Evolutionary conservation across 1,140 invertebrate genomes (phyloP).

Genomic region (Homalodisca vitripennis): DNA sequence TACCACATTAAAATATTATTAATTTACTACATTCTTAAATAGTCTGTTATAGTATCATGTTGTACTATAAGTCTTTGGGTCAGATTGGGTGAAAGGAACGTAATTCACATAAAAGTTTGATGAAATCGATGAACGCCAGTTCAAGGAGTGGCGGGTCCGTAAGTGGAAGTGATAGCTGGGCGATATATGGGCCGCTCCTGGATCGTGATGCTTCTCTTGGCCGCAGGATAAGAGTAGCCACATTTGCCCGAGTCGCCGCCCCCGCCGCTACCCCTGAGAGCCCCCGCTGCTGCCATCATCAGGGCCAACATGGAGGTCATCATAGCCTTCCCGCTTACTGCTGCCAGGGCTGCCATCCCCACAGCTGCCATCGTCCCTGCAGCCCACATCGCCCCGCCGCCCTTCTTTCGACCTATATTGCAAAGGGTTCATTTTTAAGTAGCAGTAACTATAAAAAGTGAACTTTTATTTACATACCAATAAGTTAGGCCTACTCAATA

Average conservation of each 20-base stretch:
- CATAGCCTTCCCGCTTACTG: constrained; percentile 76
- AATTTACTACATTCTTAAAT: no score
- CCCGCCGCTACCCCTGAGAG: constrained; percentile 58
- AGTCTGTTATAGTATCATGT: no score
- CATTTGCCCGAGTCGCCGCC: constrained; percentile 56
- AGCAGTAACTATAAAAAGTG: no score
- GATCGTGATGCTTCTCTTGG: constrained; percentile 21
- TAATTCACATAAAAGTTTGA: no score
- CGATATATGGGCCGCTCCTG: constrained; percentile 9
- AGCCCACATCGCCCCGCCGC: constrained; percentile 24
- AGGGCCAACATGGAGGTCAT: constrained; percentile 79
- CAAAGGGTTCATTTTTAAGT: no score
- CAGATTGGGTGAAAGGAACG: no score
- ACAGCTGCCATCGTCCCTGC: constrained; percentile 66
- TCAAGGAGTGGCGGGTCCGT: background rate
- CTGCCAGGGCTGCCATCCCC: constrained; percentile 68
- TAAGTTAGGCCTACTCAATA: no score
- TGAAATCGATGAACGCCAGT: no score
- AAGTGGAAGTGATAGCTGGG: constrained; percentile 1
- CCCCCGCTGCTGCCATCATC: constrained; percentile 71
- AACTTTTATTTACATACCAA: no score
- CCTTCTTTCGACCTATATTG: constrained; percentile 27
- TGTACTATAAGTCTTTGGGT: no score
- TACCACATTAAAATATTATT: no score
- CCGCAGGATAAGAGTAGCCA: constrained; percentile 56